phyloP scores from a whole-genome alignment of 2,113 vertebrate species.

The Ptilorrhoa leucosticta region DNA sequence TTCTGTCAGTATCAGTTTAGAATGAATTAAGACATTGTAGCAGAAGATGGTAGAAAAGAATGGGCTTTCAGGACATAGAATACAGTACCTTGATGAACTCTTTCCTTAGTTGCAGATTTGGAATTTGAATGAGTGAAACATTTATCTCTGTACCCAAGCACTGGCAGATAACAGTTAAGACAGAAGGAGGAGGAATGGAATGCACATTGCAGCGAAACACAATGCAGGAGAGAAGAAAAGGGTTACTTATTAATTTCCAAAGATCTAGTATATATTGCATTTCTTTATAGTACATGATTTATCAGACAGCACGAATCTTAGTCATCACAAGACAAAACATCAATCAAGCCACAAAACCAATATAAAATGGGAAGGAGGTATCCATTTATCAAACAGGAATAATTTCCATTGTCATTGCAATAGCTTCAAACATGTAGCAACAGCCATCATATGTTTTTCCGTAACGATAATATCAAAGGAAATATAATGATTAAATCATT shows the following conservation, averaged over 20 bases:
- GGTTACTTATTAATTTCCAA: conserved; percentile 68
- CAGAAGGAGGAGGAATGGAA: conserved; percentile 77
- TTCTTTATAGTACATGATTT: conserved; percentile 58
- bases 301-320: conserved; percentile 39
- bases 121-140: conserved; percentile 91
- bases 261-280: conserved; percentile 48
- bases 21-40: not conserved
- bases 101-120: conserved; percentile 88
- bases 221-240: conserved; percentile 68
- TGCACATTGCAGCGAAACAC: conserved; percentile 69
- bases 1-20: not conserved
- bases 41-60: conserved; percentile 46
- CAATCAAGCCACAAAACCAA: conserved; percentile 35
- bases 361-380: conserved; percentile 47
- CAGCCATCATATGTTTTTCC: not conserved
- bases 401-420: conserved; percentile 31
- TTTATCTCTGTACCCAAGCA: conserved; percentile 95
- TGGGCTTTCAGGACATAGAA: conserved; percentile 54
- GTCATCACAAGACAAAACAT: conserved; percentile 58
- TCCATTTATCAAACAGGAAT: conserved; percentile 38
- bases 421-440: conserved; percentile 42
- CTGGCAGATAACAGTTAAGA: conserved; percentile 82
- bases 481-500: not conserved
- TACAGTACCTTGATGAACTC: conserved; percentile 90
- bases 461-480: conserved; percentile 58